These are phyloP conservation scores for Orchesella flavescens DNA, from an alignment of 2,888 invertebrate species.

Conservation along the genomic window DNA sequence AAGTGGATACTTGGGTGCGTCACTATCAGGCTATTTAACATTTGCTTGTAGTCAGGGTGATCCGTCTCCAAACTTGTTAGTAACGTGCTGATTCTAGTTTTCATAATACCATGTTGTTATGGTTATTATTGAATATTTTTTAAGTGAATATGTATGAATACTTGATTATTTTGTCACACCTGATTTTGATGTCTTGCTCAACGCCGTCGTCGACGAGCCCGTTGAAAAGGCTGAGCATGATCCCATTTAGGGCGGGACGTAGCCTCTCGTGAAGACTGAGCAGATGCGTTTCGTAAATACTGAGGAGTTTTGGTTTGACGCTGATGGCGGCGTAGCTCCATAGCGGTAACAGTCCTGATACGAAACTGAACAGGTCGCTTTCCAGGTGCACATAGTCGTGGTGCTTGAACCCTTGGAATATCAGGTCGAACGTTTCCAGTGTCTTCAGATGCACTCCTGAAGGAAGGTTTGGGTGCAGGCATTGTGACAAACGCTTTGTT, in stretches of 20 bases:
- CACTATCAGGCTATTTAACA: not conserved
- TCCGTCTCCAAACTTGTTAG: not conserved
- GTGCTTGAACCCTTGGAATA: conserved; percentile 79
- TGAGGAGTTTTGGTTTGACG: conserved; percentile 86
- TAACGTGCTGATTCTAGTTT: conserved; percentile 20
- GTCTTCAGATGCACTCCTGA: conserved; percentile 94
- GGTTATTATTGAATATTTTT: not conserved
- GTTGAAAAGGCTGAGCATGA: conserved; percentile 90
- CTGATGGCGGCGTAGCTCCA: conserved; percentile 91
- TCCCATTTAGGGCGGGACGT: conserved; percentile 88
- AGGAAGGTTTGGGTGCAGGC: conserved; percentile 93
- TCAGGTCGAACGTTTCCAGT: conserved; percentile 91
- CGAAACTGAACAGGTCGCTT: conserved; percentile 39
- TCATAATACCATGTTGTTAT: too few relatives aligned
- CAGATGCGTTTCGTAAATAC: conserved; percentile 87
- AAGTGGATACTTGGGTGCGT: conserved; percentile 29
- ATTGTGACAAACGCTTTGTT: conserved; percentile 92
- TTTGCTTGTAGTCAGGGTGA: not conserved
- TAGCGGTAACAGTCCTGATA: conserved; percentile 87
- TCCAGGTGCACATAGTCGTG: conserved; percentile 34
- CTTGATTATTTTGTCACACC: conserved; percentile 8
- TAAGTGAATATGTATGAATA: not conserved
- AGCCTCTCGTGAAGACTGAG: conserved; percentile 79
- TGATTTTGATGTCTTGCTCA: conserved; percentile 33
- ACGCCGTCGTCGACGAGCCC: conserved; percentile 82